A percentile compares a stretch with the other conserved stretches of the same genome.
phyloP scores from a whole-genome alignment of 2,113 vertebrate genomes.

The Calidris pygmaea region DNA sequence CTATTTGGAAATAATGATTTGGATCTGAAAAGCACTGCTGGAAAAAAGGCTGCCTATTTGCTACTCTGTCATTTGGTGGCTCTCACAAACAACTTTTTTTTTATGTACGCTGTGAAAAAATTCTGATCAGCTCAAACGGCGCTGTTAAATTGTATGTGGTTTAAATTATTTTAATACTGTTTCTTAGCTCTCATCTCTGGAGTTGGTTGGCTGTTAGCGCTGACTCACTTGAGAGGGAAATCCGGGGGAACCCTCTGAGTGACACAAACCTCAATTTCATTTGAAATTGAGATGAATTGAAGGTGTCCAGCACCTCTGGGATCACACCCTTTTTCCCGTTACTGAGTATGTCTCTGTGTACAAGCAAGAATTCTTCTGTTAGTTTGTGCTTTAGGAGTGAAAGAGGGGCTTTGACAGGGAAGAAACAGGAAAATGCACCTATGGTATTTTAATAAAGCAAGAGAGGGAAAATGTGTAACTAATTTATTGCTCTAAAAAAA shows the following conservation, averaged over 20 bases:
- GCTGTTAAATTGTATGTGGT: neutral
- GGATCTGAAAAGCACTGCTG: neutral
- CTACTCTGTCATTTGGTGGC: neutral
- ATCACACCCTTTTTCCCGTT: neutral
- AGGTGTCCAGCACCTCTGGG: neutral
- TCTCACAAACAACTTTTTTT: neutral
- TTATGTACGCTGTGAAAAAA: neutral
- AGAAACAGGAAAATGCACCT: neutral
- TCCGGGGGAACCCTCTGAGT: neutral
- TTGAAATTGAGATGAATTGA: neutral
- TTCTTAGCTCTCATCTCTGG: neutral
- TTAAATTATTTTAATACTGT: neutral
- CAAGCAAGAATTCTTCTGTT: neutral
- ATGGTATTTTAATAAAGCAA: neutral
- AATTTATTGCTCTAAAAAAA: neutral
- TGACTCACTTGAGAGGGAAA: neutral
- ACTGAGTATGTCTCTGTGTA: neutral
- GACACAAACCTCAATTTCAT: neutral
- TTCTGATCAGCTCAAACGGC: neutral
- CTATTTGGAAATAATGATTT: neutral
- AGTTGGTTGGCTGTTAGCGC: neutral
- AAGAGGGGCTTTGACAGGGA: neutral
- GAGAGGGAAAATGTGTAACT: neutral
- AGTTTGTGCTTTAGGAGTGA: neutral
- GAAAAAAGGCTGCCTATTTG: neutral